Evolutionary conservation across 2,113 vertebrate genomes (phyloP).

Genomic region (Hemicordylus capensis): DNA sequence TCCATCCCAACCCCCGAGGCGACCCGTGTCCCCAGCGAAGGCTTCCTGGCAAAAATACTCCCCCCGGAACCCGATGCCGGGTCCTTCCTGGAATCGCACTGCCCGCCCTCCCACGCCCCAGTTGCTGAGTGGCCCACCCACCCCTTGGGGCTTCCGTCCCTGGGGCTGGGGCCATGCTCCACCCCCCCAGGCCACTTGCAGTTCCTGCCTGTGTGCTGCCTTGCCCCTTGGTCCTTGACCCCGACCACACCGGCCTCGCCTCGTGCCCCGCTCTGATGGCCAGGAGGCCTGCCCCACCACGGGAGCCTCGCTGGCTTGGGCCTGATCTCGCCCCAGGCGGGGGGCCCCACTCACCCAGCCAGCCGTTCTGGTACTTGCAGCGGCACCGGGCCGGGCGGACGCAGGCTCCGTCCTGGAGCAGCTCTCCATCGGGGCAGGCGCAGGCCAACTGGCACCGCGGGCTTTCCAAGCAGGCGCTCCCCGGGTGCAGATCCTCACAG

Average conservation of each 20-base stretch:
- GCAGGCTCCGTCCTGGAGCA: conserved; percentile 83
- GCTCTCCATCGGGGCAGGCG: conserved; percentile 77
- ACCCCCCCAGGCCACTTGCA: no score
- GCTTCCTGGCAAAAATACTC: no score
- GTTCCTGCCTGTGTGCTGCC: no score
- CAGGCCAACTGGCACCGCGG: conserved; percentile 76
- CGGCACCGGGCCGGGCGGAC: conserved; percentile 75
- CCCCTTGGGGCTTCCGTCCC: no score
- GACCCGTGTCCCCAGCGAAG: accelerated
- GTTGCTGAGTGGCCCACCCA: no score
- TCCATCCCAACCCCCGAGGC: accelerated
- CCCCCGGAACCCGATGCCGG: accelerated
- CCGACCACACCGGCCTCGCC: no score
- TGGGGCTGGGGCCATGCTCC: no score
- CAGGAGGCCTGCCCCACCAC: no score
- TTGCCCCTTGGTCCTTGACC: no score
- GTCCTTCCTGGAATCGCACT: no score
- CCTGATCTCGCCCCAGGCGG: neutral
- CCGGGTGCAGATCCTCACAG: conserved; percentile 84
- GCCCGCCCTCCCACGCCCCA: neutral
- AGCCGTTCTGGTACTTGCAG: conserved; percentile 81
- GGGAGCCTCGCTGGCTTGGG: neutral
- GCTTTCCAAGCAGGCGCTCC: conserved; percentile 74
- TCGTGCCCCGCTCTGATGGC: no score
- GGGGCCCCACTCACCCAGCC: conserved; percentile 60